Evolutionary conservation across 2,888 invertebrate genomes (phyloP).

Genomic region (Lottia gigantea): DNA sequence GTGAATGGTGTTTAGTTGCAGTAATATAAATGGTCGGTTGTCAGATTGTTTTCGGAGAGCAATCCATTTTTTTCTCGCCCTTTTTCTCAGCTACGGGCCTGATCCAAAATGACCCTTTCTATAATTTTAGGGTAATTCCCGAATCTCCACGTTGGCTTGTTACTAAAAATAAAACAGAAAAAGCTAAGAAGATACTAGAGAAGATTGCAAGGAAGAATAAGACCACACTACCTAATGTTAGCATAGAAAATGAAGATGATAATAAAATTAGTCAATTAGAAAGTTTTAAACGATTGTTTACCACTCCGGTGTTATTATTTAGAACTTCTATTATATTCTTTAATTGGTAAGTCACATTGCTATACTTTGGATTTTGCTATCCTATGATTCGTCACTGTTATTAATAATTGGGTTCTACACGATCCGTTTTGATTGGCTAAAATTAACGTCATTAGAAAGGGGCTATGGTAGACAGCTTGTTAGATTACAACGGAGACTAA

Average conservation of each 20-base stretch:
- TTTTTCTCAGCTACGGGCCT: no score
- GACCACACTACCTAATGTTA: not conserved
- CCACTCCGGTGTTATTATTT: constrained; percentile 29
- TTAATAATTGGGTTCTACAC: no score
- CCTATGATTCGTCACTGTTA: no score
- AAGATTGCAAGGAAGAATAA: constrained; percentile 16
- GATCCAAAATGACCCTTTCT: no score
- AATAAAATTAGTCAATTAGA: constrained; percentile 10
- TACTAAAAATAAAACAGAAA: constrained; percentile 82
- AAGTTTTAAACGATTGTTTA: constrained; percentile 36
- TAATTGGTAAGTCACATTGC: constrained; percentile 22
- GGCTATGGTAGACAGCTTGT: no score
- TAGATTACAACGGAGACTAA: no score
- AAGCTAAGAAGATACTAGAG: constrained; percentile 78
- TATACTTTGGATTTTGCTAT: not conserved
- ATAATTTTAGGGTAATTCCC: not conserved
- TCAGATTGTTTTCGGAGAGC: no score
- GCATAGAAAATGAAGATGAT: constrained; percentile 21
- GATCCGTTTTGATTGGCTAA: no score
- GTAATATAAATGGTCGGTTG: no score
- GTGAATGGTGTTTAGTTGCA: no score
- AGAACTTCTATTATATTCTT: constrained; percentile 30
- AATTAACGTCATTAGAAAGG: no score
- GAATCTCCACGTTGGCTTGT: constrained; percentile 91
- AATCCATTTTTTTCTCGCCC: no score